phyloP scores from a whole-genome alignment of 2,888 invertebrate species.

The Diaphora mendica region DNA sequence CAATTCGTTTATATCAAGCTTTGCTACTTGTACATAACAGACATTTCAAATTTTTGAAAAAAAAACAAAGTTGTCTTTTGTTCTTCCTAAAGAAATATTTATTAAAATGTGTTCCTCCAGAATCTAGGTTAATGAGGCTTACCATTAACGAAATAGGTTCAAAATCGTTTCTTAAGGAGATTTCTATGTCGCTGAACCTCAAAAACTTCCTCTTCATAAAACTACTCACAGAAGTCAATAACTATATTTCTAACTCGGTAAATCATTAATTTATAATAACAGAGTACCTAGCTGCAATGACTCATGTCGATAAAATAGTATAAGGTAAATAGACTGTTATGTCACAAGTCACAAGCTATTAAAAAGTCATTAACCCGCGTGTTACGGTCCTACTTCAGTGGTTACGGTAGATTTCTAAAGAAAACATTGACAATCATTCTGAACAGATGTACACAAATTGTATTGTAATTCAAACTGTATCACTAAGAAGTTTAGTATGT shows the following conservation, averaged over 20 bases:
- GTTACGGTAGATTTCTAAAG: slow-evolving; percentile 35
- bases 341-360: slow-evolving; percentile 39
- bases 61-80: too few relatives aligned
- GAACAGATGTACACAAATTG: background rate
- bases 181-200: background rate
- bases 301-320: slow-evolving; percentile 27
- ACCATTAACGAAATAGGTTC: background rate
- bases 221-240: background rate
- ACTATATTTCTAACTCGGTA: background rate
- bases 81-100: background rate
- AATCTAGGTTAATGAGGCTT: background rate
- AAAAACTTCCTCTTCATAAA: background rate
- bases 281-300: slow-evolving; percentile 16
- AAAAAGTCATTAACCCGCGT: slow-evolving; percentile 38
- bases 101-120: too few relatives aligned
- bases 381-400: too few relatives aligned
- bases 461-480: background rate
- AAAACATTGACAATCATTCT: slow-evolving; percentile 37
- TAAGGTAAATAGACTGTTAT: slow-evolving; percentile 24
- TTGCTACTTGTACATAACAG: too few relatives aligned
- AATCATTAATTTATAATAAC: background rate
- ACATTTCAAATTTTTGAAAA: background rate
- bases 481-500: background rate
- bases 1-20: background rate
- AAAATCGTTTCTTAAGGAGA: background rate